These are phyloP conservation scores for Parotocinclus haroldoi DNA, from an alignment of 2,797 vertebrate species.

Conservation along the genomic window DNA sequence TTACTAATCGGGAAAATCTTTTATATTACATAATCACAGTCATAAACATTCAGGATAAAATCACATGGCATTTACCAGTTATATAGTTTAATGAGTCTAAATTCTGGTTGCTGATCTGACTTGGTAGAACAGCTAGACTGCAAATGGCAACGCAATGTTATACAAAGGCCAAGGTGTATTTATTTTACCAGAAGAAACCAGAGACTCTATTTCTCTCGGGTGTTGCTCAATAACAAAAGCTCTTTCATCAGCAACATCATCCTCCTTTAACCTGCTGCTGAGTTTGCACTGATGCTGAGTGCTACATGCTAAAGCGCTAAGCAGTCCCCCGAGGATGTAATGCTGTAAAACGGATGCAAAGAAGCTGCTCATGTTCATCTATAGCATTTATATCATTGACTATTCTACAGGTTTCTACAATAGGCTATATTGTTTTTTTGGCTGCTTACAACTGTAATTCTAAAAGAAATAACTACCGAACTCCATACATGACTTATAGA, in stretches of 20 bases:
- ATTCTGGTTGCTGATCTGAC: too few relatives aligned
- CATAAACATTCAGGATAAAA: too few relatives aligned
- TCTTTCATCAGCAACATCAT: slow-evolving; percentile 39
- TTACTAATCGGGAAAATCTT: too few relatives aligned
- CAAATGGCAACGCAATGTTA: too few relatives aligned
- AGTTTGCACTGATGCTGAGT: slow-evolving; percentile 2
- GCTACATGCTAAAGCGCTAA: slow-evolving; percentile 21
- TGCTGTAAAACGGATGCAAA: slow-evolving; percentile 17
- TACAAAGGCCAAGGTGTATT: too few relatives aligned
- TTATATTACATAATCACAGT: too few relatives aligned
- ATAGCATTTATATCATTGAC: slow-evolving; percentile 8
- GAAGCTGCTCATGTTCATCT: slow-evolving; percentile 1
- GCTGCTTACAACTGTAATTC: neutral
- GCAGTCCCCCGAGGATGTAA: slow-evolving; percentile 4
- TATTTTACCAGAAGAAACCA: neutral
- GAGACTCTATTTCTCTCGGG: neutral
- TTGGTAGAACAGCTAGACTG: too few relatives aligned
- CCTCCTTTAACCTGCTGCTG: slow-evolving; percentile 31
- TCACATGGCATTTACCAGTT: too few relatives aligned
- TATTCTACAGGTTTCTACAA: slow-evolving; percentile 3
- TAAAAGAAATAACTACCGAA: too few relatives aligned
- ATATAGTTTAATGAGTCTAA: too few relatives aligned
- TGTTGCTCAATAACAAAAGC: slow-evolving; percentile 53
- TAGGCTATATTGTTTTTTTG: neutral
- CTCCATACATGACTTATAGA: too few relatives aligned